Conservation (phyloP, 2,888 invertebrate species). For the Pyrgus malvae region DNA sequence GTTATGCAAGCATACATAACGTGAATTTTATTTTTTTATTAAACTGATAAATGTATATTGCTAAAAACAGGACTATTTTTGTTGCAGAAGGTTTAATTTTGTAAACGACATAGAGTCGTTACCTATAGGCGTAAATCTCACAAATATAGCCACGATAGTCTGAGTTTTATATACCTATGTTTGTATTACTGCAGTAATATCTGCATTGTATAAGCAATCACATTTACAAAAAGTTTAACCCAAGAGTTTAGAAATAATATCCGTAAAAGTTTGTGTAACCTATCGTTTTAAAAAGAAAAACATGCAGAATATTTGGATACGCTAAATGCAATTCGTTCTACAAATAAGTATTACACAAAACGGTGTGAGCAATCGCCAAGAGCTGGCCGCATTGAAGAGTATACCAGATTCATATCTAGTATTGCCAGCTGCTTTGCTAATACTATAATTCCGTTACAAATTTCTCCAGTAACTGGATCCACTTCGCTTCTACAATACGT, state of each 20-base stretch:
- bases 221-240: not conserved
- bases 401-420: conserved; percentile 3
- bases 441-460: conserved; percentile 23
- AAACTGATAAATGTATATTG: too few relatives aligned
- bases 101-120: too few relatives aligned
- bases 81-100: too few relatives aligned
- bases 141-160: too few relatives aligned
- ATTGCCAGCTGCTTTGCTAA: conserved; percentile 13
- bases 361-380: not conserved
- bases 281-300: too few relatives aligned
- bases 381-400: not conserved
- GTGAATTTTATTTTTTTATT: too few relatives aligned
- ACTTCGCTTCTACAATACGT: conserved; percentile 3
- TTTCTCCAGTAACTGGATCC: conserved; percentile 7
- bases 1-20: too few relatives aligned
- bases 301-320: not conserved
- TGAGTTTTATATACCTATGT: too few relatives aligned
- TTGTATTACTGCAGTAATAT: too few relatives aligned
- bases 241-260: not conserved
- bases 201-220: not conserved
- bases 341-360: conserved; percentile 8
- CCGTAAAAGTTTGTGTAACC: too few relatives aligned
- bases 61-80: too few relatives aligned
- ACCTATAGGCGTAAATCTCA: too few relatives aligned
- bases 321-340: not conserved